Conservation (phyloP, 2,797 vertebrate species). For the Heliangelus exortis region DNA sequence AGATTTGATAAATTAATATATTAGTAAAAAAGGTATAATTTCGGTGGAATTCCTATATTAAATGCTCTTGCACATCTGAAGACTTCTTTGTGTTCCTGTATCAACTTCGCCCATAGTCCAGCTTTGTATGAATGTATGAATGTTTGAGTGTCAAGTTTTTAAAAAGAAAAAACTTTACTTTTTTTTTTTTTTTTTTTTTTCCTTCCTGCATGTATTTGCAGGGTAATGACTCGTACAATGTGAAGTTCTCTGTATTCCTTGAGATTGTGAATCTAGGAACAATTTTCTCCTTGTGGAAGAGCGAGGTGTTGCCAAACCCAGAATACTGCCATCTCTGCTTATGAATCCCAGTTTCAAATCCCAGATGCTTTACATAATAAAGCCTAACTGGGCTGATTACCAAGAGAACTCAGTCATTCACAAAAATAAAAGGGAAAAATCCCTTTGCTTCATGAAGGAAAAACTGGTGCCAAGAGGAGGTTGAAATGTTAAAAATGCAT, state of each 20-base stretch:
- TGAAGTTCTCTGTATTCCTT: conserved; percentile 43
- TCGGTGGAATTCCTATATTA: background rate
- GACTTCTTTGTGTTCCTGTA: background rate
- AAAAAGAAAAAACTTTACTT: background rate
- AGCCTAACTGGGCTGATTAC: conserved; percentile 68
- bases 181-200: background rate
- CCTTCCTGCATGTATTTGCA: conserved; percentile 9
- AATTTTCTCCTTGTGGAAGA: conserved; percentile 61
- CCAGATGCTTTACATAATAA: conserved; percentile 73
- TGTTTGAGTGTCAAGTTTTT: background rate
- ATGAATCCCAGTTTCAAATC: conserved; percentile 73
- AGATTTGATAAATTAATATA: background rate
- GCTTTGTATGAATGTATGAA: background rate
- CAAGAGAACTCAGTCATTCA: conserved; percentile 69
- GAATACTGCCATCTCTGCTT: conserved; percentile 70
- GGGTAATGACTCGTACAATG: background rate
- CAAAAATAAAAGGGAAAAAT: conserved; percentile 64
- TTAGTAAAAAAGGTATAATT: background rate
- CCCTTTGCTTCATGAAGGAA: conserved; percentile 46
- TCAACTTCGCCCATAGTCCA: background rate
- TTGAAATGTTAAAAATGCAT: conserved; percentile 65
- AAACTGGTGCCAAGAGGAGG: conserved; percentile 24
- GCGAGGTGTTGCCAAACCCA: conserved; percentile 55
- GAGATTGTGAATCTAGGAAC: conserved; percentile 35
- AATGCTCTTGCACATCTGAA: background rate